Percentiles rank a stretch among this genome's conserved stretches.
These are phyloP conservation scores for Hymenochirus boettgeri DNA, from an alignment of 2,113 vertebrate species.

Conservation along the genomic window DNA sequence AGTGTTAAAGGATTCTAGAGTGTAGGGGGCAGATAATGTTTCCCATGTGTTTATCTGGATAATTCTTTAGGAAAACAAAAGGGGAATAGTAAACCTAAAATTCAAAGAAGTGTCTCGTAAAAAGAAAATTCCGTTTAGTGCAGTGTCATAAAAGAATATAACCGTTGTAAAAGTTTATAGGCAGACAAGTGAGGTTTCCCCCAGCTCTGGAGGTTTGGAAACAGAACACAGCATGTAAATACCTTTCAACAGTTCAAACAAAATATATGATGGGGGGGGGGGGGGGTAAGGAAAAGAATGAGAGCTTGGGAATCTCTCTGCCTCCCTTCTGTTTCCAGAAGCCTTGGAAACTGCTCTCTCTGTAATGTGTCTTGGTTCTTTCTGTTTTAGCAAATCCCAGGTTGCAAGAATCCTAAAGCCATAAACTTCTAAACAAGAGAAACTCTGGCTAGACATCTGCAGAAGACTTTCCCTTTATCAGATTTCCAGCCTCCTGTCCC, in stretches of 20 bases:
- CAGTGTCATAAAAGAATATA: conserved; percentile 98
- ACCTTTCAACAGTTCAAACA: conserved; percentile 38
- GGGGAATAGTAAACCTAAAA: conserved; percentile 36
- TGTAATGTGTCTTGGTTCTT: conserved; percentile 66
- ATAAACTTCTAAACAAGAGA: conserved; percentile 52
- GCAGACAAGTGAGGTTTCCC: conserved; percentile 76
- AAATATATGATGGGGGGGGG: conserved; percentile 28
- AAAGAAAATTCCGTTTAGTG: conserved; percentile 81
- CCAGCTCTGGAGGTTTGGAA: conserved; percentile 93
- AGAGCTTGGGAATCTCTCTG: conserved; percentile 45
- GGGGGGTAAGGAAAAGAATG: neutral
- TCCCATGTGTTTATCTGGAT: conserved; percentile 27
- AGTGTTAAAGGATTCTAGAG: too few relatives aligned
- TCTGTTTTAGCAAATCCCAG: conserved; percentile 52
- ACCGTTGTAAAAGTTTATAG: conserved; percentile 99
- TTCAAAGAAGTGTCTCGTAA: conserved; percentile 71
- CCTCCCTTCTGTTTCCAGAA: conserved; percentile 54
- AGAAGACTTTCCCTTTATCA: conserved; percentile 31
- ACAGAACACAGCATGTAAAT: conserved; percentile 62
- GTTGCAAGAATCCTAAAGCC: conserved; percentile 57
- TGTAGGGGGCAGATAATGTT: neutral
- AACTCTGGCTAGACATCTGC: conserved; percentile 70
- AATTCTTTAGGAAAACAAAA: conserved; percentile 61
- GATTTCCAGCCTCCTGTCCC: conserved; percentile 24
- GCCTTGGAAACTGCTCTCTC: conserved; percentile 53